phyloP scores from a whole-genome alignment of 2,888 invertebrate species.

The Coelopa pilipes region DNA sequence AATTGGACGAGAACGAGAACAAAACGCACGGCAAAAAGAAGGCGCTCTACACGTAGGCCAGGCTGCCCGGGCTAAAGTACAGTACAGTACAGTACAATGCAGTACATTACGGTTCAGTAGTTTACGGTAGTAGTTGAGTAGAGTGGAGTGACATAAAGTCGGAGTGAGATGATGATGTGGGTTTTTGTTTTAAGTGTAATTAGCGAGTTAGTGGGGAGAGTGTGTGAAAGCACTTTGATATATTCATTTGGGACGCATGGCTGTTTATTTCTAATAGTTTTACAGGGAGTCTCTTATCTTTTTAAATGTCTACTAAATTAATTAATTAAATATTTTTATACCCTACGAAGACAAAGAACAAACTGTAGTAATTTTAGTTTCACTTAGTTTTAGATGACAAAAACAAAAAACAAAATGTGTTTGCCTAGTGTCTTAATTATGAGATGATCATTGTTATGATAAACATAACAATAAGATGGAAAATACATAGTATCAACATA shows the following conservation, averaged over 20 bases:
- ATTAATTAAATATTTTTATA: slow-evolving; percentile 30
- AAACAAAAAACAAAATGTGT: slow-evolving; percentile 41
- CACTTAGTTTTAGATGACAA: slow-evolving; percentile 40
- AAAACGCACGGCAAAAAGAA: slow-evolving; percentile 50
- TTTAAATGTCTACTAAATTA: slow-evolving; percentile 26
- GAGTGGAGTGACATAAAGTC: no score
- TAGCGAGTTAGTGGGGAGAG: background rate
- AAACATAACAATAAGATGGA: slow-evolving; percentile 33
- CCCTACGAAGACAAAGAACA: background rate
- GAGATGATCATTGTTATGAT: slow-evolving; percentile 1
- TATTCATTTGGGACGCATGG: slow-evolving; percentile 31
- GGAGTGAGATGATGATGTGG: no score
- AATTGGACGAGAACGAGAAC: slow-evolving; percentile 61
- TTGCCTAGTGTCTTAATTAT: slow-evolving; percentile 38
- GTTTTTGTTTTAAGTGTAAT: background rate
- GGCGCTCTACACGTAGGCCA: slow-evolving; percentile 39
- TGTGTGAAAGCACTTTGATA: slow-evolving; percentile 26
- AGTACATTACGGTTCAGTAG: background rate
- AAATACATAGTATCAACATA: slow-evolving; percentile 23
- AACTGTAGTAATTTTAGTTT: slow-evolving; percentile 32
- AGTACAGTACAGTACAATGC: no score
- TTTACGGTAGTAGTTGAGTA: background rate
- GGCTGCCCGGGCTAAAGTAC: no score
- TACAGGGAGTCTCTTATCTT: slow-evolving; percentile 39
- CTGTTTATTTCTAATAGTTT: slow-evolving; percentile 36